phyloP scores from a whole-genome alignment of 2,113 vertebrate genomes.

The Formicarius rufipectus region DNA sequence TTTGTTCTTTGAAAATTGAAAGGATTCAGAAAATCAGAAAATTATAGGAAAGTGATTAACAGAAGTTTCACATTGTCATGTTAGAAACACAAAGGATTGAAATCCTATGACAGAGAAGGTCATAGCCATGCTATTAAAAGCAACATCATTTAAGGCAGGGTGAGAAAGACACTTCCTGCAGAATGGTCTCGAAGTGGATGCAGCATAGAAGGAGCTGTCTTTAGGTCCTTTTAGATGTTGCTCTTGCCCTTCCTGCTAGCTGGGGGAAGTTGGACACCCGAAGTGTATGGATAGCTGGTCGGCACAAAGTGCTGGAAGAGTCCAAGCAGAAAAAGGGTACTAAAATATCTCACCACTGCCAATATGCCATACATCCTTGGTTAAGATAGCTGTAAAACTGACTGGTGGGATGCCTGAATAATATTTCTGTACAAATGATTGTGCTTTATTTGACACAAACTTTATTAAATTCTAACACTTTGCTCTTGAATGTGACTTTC shows the following conservation, averaged over 20 bases:
- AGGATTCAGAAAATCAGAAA: not conserved
- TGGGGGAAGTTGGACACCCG: not conserved
- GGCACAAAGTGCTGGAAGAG: not conserved
- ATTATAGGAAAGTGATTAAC: not conserved
- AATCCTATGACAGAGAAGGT: not conserved
- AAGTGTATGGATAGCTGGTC: not conserved
- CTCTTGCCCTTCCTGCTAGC: not conserved
- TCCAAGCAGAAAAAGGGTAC: not conserved
- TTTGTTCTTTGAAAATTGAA: not conserved
- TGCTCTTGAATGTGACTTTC: accelerated
- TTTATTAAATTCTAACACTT: not conserved
- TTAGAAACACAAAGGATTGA: not conserved
- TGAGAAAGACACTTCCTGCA: not conserved
- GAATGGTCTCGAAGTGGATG: not conserved
- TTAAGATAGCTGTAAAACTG: not conserved
- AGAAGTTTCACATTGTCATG: not conserved
- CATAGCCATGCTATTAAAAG: not conserved
- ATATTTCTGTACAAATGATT: not conserved
- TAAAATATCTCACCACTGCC: not conserved
- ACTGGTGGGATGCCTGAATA: not conserved
- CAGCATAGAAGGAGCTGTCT: not conserved
- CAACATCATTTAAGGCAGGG: accelerated
- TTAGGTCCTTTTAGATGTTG: not conserved
- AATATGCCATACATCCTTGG: not conserved
- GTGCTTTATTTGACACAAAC: not conserved